Percentiles rank a stretch among this genome's conserved stretches.
phyloP scores from a whole-genome alignment of 53 echinoderm and acorn worm genomes.

The Paracentrotus lividus region DNA sequence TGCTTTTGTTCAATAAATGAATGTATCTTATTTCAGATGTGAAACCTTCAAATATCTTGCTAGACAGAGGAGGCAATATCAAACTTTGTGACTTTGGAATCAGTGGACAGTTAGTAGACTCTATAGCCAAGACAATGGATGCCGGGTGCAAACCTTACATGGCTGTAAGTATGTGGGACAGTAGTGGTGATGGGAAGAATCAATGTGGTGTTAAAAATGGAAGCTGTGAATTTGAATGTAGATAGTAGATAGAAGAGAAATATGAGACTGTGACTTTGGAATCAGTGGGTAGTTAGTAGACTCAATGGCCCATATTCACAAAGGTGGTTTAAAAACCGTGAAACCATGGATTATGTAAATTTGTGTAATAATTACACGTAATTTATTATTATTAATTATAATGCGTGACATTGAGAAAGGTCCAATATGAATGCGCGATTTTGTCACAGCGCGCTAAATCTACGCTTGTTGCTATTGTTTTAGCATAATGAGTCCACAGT shows the following conservation, averaged over 20 bases:
- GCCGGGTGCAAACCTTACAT: slow-evolving; percentile 98
- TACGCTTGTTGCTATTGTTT: no score
- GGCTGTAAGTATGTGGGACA: slow-evolving; percentile 85
- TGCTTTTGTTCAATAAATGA: no score
- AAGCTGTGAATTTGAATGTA: background rate
- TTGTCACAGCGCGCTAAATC: no score
- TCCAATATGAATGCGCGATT: no score
- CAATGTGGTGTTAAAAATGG: background rate
- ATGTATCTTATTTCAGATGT: no score
- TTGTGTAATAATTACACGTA: no score
- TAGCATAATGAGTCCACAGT: no score
- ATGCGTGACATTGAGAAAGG: no score
- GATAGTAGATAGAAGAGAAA: slow-evolving; percentile 82
- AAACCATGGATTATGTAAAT: no score
- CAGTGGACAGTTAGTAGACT: slow-evolving; percentile 98
- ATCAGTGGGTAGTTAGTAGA: slow-evolving; percentile 95
- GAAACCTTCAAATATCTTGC: slow-evolving; percentile 95
- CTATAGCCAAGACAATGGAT: slow-evolving; percentile 96
- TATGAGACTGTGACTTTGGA: slow-evolving; percentile 97
- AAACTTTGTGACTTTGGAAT: slow-evolving; percentile 99
- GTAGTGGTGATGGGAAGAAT: background rate
- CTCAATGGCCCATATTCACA: no score
- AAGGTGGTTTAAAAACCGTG: no score
- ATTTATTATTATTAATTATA: no score
- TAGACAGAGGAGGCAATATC: slow-evolving; percentile 88